phyloP scores from a whole-genome alignment of 2,113 vertebrate genomes.

The Stomatorhinus ivindoensis region DNA sequence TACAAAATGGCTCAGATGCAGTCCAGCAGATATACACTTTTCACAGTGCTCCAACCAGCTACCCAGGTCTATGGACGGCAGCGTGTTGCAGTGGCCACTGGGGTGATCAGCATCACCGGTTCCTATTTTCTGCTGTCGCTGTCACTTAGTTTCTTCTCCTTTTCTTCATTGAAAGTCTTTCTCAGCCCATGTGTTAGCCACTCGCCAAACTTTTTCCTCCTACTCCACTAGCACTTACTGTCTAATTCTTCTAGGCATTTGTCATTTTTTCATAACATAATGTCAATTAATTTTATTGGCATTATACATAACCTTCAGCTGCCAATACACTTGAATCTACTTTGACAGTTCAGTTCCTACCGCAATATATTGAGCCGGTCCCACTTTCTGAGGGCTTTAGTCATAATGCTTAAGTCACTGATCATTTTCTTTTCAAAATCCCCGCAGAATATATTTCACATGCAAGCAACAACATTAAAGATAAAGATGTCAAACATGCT shows the following conservation, averaged over 20 bases:
- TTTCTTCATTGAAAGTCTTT: neutral
- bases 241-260: neutral
- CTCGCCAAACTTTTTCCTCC: neutral
- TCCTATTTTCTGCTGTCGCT: neutral
- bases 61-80: neutral
- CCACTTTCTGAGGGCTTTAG: neutral
- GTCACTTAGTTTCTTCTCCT: slow-evolving; percentile 14
- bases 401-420: neutral
- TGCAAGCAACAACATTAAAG: neutral
- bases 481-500: neutral
- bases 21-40: neutral
- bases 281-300: neutral
- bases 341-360: neutral
- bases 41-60: neutral
- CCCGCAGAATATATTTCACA: neutral
- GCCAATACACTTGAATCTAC: neutral
- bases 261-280: neutral
- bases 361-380: neutral
- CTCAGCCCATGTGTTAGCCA: neutral
- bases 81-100: neutral
- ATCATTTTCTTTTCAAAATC: neutral
- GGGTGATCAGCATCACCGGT: neutral
- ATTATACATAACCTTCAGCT: neutral
- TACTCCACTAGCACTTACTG: neutral
- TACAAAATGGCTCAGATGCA: neutral